Conservation (phyloP, 1,140 invertebrate species). For the Sinonovacula constricta region DNA sequence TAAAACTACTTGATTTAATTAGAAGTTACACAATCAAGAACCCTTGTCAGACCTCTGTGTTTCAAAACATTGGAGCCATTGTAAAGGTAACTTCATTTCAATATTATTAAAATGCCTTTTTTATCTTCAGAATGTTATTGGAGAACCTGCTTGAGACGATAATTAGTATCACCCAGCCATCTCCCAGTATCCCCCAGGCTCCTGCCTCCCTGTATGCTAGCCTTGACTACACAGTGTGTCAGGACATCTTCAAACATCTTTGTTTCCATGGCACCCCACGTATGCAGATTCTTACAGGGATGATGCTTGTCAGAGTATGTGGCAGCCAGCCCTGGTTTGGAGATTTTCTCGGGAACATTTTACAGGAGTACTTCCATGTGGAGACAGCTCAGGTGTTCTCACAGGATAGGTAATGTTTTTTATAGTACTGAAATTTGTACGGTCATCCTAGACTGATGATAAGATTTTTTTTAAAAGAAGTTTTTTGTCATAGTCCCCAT, state of each 20-base stretch:
- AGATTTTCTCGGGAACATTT: conserved; percentile 88
- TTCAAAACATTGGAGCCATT: too few relatives aligned
- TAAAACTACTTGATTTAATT: too few relatives aligned
- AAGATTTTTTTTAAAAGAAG: too few relatives aligned
- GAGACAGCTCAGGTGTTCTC: conserved; percentile 88
- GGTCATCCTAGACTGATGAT: too few relatives aligned
- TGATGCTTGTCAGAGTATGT: conserved; percentile 89
- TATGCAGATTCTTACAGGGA: conserved; percentile 85
- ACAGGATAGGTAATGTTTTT: conserved; percentile 90
- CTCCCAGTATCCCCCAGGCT: conserved; percentile 80
- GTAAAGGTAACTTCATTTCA: too few relatives aligned
- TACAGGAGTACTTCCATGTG: conserved; percentile 88
- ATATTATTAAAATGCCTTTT: too few relatives aligned
- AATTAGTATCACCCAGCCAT: conserved; percentile 78
- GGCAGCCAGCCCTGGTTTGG: conserved; percentile 92
- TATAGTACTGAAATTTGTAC: too few relatives aligned
- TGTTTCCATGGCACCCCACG: conserved; percentile 83
- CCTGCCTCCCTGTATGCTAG: conserved; percentile 73
- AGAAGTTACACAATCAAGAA: too few relatives aligned
- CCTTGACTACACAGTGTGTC: conserved; percentile 79
- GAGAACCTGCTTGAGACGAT: conserved; percentile 90
- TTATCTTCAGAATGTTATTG: conserved; percentile 85
- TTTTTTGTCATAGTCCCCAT: too few relatives aligned
- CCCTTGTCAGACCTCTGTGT: too few relatives aligned
- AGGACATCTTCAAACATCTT: conserved; percentile 83